These are phyloP conservation scores for Papilio polytes DNA, from an alignment of 1,140 invertebrate species.

Conservation along the genomic window DNA sequence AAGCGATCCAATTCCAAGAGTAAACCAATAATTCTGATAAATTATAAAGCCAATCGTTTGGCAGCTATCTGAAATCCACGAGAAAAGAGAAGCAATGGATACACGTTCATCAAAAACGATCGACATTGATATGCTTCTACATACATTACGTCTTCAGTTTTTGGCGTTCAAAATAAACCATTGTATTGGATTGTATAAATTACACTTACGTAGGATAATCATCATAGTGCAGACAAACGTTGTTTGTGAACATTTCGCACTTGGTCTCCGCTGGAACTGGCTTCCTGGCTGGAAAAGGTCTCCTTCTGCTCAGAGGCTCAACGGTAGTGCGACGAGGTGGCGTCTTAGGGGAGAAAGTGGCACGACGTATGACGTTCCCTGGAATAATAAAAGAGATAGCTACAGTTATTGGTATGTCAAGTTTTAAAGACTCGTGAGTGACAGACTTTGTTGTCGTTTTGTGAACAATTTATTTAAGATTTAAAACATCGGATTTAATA, in stretches of 20 bases:
- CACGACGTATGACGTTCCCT: constrained; percentile 66
- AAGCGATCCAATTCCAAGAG: too few relatives aligned
- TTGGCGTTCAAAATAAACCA: neutral
- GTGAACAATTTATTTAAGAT: too few relatives aligned
- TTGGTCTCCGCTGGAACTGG: constrained; percentile 58
- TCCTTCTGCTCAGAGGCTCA: constrained; percentile 55
- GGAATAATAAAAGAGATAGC: constrained; percentile 35
- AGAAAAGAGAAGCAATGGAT: too few relatives aligned
- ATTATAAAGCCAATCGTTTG: too few relatives aligned
- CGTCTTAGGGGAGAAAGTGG: constrained; percentile 58
- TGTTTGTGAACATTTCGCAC: constrained; percentile 90
- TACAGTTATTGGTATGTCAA: neutral
- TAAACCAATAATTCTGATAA: too few relatives aligned
- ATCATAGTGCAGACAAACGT: constrained; percentile 89
- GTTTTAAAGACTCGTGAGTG: neutral
- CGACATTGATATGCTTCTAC: neutral
- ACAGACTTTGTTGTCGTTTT: neutral
- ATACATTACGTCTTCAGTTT: neutral
- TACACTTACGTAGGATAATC: constrained; percentile 91
- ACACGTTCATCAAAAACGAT: neutral
- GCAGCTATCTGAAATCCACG: too few relatives aligned
- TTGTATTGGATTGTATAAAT: neutral
- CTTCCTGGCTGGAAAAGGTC: constrained; percentile 60
- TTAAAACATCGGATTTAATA: too few relatives aligned
- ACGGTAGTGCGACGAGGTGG: constrained; percentile 61